Conservation (phyloP, 2,113 vertebrate species). For the Ptychochromis oligacanthus region DNA sequence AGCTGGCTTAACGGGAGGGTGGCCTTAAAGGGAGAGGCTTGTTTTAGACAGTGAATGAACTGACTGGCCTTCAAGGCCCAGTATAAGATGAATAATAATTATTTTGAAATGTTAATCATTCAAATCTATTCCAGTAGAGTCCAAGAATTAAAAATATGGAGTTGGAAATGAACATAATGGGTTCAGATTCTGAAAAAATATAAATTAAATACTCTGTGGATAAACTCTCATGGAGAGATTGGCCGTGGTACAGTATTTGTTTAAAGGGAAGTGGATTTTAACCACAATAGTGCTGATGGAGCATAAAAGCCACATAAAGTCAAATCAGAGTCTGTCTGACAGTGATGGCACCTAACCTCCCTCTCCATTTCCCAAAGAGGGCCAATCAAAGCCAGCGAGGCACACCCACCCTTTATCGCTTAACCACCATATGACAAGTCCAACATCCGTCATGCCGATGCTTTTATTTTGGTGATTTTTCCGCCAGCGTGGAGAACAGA, state of each 20-base stretch:
- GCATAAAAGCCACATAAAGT: slow-evolving; percentile 33
- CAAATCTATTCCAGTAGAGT: background rate
- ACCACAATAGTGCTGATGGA: slow-evolving; percentile 26
- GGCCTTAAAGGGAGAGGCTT: too few relatives aligned
- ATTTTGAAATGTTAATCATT: too few relatives aligned
- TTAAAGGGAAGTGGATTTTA: slow-evolving; percentile 33
- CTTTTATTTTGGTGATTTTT: slow-evolving; percentile 50
- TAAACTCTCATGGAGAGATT: background rate
- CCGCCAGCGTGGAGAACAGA: slow-evolving; percentile 25
- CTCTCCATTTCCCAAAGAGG: slow-evolving; percentile 33
- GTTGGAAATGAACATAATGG: background rate
- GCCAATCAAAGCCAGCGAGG: slow-evolving; percentile 43
- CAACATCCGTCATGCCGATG: slow-evolving; percentile 63
- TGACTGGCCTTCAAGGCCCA: background rate
- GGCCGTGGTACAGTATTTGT: background rate
- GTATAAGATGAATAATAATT: background rate
- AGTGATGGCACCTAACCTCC: slow-evolving; percentile 14
- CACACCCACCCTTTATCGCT: slow-evolving; percentile 53
- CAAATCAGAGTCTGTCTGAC: background rate
- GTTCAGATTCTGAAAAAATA: background rate
- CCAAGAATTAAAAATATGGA: too few relatives aligned
- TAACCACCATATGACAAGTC: slow-evolving; percentile 63
- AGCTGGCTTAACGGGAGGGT: background rate
- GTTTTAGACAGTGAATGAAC: background rate
- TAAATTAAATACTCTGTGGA: background rate